Base-by-base conservation (phyloP, 2,888 invertebrate species). In the Caenorhabditis plicata region DNA sequence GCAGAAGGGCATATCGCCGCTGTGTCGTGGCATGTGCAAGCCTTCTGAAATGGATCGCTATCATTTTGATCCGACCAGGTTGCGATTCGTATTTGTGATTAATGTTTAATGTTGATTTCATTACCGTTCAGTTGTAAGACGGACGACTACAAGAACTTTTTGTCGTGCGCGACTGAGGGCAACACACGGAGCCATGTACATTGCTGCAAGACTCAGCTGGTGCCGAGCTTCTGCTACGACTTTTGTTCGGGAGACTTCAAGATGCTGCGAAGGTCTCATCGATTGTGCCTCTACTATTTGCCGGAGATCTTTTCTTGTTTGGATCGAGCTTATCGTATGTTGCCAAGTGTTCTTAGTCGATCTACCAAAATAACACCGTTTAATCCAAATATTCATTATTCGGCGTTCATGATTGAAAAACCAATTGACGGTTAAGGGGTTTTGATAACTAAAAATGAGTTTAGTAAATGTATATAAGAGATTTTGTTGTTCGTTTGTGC, bases 1-100 rank as follows among this genome's bases (percentile, higher is more conserved):
- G n/a, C 86, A 87, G 58, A 87, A 88, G 84, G 90, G 90, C 81
- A 90, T 92, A 0, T 88, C 89, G 0, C 85, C 87, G 0, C 78
- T 86, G 0, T 92, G 92, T 78, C 87, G 89, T 82, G 88, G 89
- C 76, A 90, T 91, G 17, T 92, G 91, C 83, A 77, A 77, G 47
- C 79, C 79, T 13, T 65, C 70, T 2, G 77, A 77, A 19, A 73
- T 80, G 71, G 64, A 58, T 15, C 52, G 68, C 22, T 67, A 73
- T 43, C 72, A 74, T 41, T 80, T 80, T 48, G 80, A 80, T 42
- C 80, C 80, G 3, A 77, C 78, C 2, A n/a, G n/a, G n/a, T n/a
- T n/a, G n/a, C 15, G n/a, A n/a, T n/a, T n/a, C n/a, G n/a, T n/a
- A n/a, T n/a, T n/a, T n/a, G n/a, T n/a, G n/a, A n/a, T n/a, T n/a